Base-by-base conservation (phyloP, 2,113 vertebrate species). In the Hydrochoerus hydrochaeris region DNA sequence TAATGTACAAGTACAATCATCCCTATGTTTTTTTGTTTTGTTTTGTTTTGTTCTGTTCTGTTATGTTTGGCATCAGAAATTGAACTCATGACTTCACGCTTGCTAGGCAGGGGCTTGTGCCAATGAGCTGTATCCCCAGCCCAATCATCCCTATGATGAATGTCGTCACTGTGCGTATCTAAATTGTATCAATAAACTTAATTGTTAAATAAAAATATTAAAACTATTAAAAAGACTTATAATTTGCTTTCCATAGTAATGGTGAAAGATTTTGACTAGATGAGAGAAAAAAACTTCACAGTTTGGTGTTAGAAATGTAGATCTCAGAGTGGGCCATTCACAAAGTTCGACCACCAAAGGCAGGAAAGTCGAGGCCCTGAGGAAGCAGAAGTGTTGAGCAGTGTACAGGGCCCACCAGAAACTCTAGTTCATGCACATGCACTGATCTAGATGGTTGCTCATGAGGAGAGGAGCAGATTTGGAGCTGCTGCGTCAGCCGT, bases 241-340 rank as follows among this genome's bases (percentile, higher is more conserved):
- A 80, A 62, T 77, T 35, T 65, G 24, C 62, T 77, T 91, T 81
- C 81, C 65, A 41, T 89, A 85, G 58, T 85, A 89, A 75, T 83
- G 2, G 30, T 93, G 83, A 88, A 85, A 75, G 63, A 94, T 89
- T 91, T 86, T 95, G 67, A 80, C 24, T 30, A 85, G 41, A 65
- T 89, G 54, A 92, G 58, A 88, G 80, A 78, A 85, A 91, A 35
- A 28, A 62, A 88, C 8, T 26, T 26, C 19, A 41, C 17, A 49
- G 5, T 67, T 87, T 49, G 19, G 24, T 84, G 63, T 94, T 89
- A 80, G 52, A 73, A 78, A 32, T 49, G 44, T 24, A 81, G 60
- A 62, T 75, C 73, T 90, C 84, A 82, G 63, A 30, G 75, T 7
- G 0, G 44, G 75, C 75, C 44, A 9, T 19, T 35, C 77, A 80